Conservation (phyloP, 1,140 invertebrate genomes). For the Mycetomoellerius zeteki region DNA sequence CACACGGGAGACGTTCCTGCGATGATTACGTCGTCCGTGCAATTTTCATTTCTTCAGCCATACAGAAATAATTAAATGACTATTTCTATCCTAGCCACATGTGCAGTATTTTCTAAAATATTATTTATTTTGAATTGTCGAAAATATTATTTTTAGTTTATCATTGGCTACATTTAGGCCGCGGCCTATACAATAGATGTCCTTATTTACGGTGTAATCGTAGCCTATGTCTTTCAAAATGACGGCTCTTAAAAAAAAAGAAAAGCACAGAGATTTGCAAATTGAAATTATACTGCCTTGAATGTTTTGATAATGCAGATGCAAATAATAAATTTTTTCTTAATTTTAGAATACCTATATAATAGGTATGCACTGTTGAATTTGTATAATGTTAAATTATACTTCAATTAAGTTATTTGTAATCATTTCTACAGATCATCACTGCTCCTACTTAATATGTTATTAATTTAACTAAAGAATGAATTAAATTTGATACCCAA, state of each 20-base stretch:
- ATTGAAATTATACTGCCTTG: neutral
- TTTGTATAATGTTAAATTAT: no score
- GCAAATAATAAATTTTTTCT: neutral
- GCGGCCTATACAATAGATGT: no score
- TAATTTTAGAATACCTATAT: constrained; percentile 10
- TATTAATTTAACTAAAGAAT: no score
- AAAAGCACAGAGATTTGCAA: neutral
- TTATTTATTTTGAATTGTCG: neutral
- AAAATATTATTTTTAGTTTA: neutral
- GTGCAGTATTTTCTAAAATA: neutral
- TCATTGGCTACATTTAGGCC: no score
- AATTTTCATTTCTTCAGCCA: constrained; percentile 27
- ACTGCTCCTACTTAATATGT: no score
- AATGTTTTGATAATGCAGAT: neutral
- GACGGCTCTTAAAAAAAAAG: neutral
- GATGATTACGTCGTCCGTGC: constrained; percentile 18
- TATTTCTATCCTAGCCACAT: neutral
- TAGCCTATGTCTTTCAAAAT: neutral
- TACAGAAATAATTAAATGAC: constrained; percentile 17
- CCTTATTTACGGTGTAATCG: no score
- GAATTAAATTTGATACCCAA: no score
- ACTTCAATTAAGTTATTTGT: no score
- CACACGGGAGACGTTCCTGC: constrained; percentile 8
- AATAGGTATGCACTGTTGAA: neutral
- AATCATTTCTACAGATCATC: no score